Conservation (phyloP, 2,888 invertebrate genomes). For the Eucera pruinosa region DNA sequence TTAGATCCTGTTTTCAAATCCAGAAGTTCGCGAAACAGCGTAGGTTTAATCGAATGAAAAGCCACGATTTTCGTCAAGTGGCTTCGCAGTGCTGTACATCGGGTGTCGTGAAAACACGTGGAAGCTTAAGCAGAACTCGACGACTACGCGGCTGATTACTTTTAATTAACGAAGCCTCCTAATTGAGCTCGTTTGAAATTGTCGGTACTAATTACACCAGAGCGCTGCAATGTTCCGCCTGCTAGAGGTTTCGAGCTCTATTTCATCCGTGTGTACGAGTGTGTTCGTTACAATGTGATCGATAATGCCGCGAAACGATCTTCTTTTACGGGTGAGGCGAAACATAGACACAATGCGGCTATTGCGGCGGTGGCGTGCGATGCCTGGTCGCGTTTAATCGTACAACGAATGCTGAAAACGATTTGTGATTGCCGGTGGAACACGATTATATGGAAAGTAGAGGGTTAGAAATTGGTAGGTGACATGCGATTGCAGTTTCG, state of each 20-base stretch:
- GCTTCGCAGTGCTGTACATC: neutral
- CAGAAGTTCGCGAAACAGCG: too few species aligned
- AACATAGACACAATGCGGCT: neutral
- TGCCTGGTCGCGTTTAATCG: neutral
- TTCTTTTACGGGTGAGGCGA: neutral
- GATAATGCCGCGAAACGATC: constrained; percentile 8
- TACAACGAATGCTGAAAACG: neutral
- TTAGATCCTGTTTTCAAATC: neutral
- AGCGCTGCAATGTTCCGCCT: neutral
- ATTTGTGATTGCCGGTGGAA: neutral
- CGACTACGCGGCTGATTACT: constrained; percentile 34
- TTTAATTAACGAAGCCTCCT: constrained; percentile 48
- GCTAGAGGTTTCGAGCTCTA: constrained; percentile 15
- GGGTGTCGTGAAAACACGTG: neutral
- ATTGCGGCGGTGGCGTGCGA: neutral
- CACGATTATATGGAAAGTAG: neutral
- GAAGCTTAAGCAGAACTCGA: neutral
- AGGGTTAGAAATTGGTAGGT: constrained; percentile 12
- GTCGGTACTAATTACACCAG: constrained; percentile 31
- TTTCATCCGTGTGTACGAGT: constrained; percentile 10
- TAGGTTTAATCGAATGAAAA: constrained; percentile 4
- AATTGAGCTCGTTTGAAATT: constrained; percentile 43
- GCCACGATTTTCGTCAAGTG: constrained; percentile 4
- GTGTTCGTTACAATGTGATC: constrained; percentile 32
- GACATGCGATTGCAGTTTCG: constrained; percentile 11